phyloP scores from a whole-genome alignment of 2,113 vertebrate species.

The Ifrita kowaldi region DNA sequence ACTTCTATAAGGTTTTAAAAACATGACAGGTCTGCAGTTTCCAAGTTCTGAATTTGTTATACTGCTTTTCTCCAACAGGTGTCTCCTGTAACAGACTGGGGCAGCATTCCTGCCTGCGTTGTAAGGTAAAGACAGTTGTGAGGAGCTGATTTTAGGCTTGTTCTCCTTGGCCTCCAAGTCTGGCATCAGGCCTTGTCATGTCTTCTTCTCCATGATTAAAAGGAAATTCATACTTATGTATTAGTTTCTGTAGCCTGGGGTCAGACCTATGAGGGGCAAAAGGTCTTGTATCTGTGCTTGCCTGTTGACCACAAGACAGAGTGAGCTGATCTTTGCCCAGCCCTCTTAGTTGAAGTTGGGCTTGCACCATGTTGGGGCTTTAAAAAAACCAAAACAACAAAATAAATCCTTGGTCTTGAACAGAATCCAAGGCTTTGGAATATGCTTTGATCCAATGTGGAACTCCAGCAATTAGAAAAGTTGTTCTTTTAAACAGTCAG shows the following conservation, averaged over 20 bases:
- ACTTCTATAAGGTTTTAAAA: background rate
- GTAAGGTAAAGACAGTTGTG: conserved; percentile 82
- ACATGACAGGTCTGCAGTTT: background rate
- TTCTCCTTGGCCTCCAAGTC: background rate
- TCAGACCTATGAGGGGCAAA: background rate
- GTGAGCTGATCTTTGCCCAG: background rate
- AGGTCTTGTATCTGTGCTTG: background rate
- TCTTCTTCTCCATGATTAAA: background rate
- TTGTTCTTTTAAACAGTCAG: background rate
- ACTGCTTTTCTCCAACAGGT: conserved; percentile 73
- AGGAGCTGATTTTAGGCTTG: background rate
- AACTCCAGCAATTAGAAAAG: background rate
- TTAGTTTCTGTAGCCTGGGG: background rate
- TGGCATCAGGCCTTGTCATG: background rate
- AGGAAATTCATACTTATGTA: background rate
- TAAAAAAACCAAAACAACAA: background rate
- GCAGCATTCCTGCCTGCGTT: conserved; percentile 95
- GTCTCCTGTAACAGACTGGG: conserved; percentile 95
- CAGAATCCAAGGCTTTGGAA: background rate
- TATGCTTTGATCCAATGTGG: background rate
- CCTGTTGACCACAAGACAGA: background rate
- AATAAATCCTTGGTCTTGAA: background rate
- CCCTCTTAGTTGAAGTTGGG: background rate
- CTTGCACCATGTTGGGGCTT: background rate
- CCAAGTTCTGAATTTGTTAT: background rate